Base-by-base conservation (phyloP, 2,888 invertebrate species). In the Yponomeuta malinellus region DNA sequence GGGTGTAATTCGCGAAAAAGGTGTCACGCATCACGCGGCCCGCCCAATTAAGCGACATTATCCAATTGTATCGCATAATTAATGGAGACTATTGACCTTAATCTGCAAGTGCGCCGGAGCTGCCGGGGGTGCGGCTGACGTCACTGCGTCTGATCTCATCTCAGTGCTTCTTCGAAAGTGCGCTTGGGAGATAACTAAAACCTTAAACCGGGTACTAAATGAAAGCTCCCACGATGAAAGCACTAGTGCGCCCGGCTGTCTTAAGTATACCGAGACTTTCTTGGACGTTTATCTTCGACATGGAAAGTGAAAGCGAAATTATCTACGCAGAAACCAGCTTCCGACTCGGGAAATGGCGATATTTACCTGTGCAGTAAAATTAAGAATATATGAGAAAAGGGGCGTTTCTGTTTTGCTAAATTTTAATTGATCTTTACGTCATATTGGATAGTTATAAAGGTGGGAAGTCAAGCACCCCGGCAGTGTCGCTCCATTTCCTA, bases 21-120 rank as follows among this genome's bases (percentile, higher is more conserved):
- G 52, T 59, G 52, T 59, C 52, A 59, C 52, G 52, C 52, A 52
- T 52, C 52, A 8, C 52, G 12, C 52, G 52, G 52, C 73, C 69
- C 75, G 75, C 78, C 74, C 81, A 81, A 83, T 82, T 83, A 83
- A 76, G 74, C 72, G 78, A 76, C 78, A 79, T 82, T 81, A 81
- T 79, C 78, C 82, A 82, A 81, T 84, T 83, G 82, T 77, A 77
- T 29, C 43, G 31, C 37, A 15, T 68, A 68, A 68, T 68, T 68
- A 68, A 48, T 68, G 74, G 63, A 79, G 79, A 83, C 83, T 82
- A 80, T 67, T 79, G 79, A 75, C 79, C 79, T 78, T 79, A 80
- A 81, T 81, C 80, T 81, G 74, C 74, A 73, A 71, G 73, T 68
- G 68, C 74, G 52, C 71, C 65, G 72, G 71, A 65, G 15, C 71